Evolutionary conservation across 2,888 invertebrate genomes (phyloP).

Genomic region (Zaprionus bogoriensis): DNA sequence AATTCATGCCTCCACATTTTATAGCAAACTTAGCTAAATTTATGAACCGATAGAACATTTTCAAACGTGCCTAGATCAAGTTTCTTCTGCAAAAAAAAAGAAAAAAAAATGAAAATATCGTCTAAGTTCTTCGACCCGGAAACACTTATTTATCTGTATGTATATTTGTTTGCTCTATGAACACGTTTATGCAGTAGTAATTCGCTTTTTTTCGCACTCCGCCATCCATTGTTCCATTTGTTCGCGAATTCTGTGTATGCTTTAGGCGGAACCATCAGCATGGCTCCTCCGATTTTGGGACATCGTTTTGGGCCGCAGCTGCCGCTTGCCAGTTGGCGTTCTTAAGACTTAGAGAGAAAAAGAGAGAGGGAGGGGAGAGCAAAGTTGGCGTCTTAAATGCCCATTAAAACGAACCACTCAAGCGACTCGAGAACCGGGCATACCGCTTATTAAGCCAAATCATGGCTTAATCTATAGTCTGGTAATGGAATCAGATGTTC

Average conservation of each 20-base stretch:
- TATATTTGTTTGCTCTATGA: neutral
- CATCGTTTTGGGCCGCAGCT: neutral
- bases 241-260: neutral
- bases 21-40: no score
- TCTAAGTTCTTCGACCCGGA: neutral
- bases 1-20: no score
- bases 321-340: no score
- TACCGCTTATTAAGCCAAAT: constrained; percentile 46
- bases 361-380: no score
- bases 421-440: constrained; percentile 43
- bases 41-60: no score
- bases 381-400: constrained; percentile 26
- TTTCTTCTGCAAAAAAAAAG: no score
- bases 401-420: constrained; percentile 56
- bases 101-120: neutral
- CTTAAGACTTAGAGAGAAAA: no score
- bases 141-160: neutral
- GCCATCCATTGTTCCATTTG: neutral
- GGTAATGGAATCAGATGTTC: constrained; percentile 4
- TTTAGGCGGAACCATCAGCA: neutral
- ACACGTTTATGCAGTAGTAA: neutral
- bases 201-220: neutral
- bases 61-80: no score
- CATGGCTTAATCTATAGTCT: constrained; percentile 45
- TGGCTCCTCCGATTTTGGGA: constrained; percentile 1